Evolutionary conservation across 2,797 vertebrate genomes (phyloP), one percentile per base, ranked within the genome.

Genomic region (Euthynnus affinis): DNA sequence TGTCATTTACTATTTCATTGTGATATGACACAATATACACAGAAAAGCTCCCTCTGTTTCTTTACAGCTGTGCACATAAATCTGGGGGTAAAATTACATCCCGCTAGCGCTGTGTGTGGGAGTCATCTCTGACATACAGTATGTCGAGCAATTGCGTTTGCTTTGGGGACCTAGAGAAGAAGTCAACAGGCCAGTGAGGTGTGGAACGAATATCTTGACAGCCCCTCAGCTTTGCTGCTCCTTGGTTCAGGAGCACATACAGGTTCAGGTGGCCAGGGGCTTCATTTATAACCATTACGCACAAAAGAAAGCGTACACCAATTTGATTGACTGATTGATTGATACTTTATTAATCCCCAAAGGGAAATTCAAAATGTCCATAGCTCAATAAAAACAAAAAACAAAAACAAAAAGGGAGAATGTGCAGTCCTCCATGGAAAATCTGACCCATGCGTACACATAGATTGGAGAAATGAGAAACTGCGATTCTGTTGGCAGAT

Each of bases 191-290:
- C 58, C 32, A 40, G 42, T 65, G 61, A 83, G 60, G 82, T 81
- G 82, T 83, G 76, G 86, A 76, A 44, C 25, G 73, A 86, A 85
- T 80, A 74, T 80, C n/a, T 8, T 85, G 83, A 86, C 79, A 81
- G 77, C 74, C 58, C 46, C 48, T 83, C 71, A 58, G 80, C 67
- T 70, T 55, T 72, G 65, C 71, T 78, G 67, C 58, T 64, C 44
- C 46, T 18, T 69, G 73, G 67, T 79, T 72, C 48, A 59, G 73
- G 68, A 67, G 59, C 78, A 69, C 68, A 25, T 62, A 65, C 56
- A 34, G 74, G 72, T 84, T 81, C 51, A 85, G 71, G 62, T 65
- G 40, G 53, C 62, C 63, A 55, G 58, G 69, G 27, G 27, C 3
- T 29, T 29, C 27, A 29, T 29, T 29, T 29, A 29, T 29, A 29